These are phyloP conservation scores for Siphlonurus alternatus DNA, from an alignment of 2,888 invertebrate genomes.

Conservation along the genomic window DNA sequence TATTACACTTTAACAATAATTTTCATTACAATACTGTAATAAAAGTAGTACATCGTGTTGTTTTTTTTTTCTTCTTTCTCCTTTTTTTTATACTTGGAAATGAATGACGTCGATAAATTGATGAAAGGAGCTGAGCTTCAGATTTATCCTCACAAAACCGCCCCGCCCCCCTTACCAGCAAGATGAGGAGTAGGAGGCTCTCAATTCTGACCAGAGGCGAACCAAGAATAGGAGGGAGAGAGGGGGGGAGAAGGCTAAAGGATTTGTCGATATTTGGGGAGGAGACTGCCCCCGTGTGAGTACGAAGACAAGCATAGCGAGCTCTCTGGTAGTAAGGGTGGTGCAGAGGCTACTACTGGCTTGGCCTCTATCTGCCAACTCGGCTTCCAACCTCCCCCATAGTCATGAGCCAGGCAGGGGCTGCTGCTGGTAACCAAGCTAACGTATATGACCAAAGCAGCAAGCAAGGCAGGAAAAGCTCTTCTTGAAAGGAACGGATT, in stretches of 20 bases:
- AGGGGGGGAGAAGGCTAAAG: background rate
- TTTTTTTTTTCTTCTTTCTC: no score
- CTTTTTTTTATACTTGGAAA: no score
- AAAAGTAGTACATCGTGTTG: no score
- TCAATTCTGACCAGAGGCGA: background rate
- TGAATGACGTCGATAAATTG: background rate
- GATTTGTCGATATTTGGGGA: background rate
- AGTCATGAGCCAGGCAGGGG: background rate
- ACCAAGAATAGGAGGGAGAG: background rate
- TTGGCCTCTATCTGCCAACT: background rate
- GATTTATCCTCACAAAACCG: background rate
- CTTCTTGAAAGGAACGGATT: background rate
- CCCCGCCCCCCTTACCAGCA: background rate
- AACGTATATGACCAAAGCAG: background rate
- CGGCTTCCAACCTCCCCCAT: background rate
- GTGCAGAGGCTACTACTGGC: background rate
- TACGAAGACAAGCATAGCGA: no score
- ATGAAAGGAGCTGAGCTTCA: background rate
- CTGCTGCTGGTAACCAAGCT: background rate
- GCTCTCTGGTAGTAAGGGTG: background rate
- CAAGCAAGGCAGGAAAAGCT: background rate
- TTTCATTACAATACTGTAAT: no score
- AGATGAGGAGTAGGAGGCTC: background rate
- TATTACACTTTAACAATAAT: no score
- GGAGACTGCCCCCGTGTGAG: background rate